Evolutionary conservation across 2,888 invertebrate species (phyloP), one percentile per base, ranked within the genome.

Genomic region (Temnothorax rugatulus): DNA sequence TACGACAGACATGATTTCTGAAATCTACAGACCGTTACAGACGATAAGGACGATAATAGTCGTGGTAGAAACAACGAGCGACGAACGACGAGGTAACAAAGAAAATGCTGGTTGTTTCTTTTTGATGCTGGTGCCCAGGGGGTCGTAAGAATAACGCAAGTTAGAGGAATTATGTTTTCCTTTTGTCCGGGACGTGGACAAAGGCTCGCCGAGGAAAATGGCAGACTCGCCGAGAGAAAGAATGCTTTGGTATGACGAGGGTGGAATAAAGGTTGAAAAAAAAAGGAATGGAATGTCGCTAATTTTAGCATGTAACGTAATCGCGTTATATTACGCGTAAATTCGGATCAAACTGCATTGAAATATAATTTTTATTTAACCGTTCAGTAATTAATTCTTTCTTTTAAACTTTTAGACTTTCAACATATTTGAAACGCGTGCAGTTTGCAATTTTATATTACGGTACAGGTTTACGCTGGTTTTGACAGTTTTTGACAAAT

Each of bases 91-190:
- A 29, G 68, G 50, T 66, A 77, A 77, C 77, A 71, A 79, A 79
- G 83, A 71, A 63, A 79, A 74, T 41, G 63, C 57, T 52, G 73
- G 59, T 63, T 68, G 76, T 81, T 87, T 87, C 87, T 86, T 84
- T 87, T 73, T 87, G 83, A 69, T 84, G 79, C 75, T 34, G 81
- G 74, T 76, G 85, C 86, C 88, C 84, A 85, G 88, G 81, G 90
- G 87, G 75, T 87, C 85, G 90, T 84, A 89, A 89, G 86, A 90
- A 90, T 89, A 90, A 91, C 89, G 87, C 86, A 88, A 89, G 88
- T 84, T 83, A 83, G 83, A 91, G 90, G 86, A 90, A 91, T 90
- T 90, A 90, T 88, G 85, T 90, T 91, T 85, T 87, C 84, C 91
- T 86, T 90, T 90, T 90, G 90, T 90, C 91, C 88, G 69, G 69